Evolutionary conservation across 2,113 vertebrate genomes (phyloP), one percentile per base, ranked within the genome.

Genomic region (Dunckerocampus dactyliophorus): DNA sequence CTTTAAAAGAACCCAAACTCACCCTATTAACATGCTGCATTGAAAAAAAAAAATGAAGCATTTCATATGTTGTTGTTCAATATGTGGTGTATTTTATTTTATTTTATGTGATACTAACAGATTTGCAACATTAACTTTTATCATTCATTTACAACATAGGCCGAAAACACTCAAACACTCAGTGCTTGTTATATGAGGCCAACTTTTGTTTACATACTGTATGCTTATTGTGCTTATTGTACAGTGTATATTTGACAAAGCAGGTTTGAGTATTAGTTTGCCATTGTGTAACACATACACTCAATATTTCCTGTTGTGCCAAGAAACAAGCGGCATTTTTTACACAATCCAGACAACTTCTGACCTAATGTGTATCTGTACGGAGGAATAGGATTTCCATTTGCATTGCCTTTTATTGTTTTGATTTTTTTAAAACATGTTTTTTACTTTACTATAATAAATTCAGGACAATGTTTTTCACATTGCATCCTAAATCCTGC

Each of bases 1-100:
- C 76, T 84, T 50, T 94, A 90, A 80, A 43, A 52, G 46, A 65
- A 75, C 69, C 59, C 49, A 62, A 16, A 64, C 19, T 52, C n/a
- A 47, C 57, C 19, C 42, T 7, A 67, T 81, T 68, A 55, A 69
- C 53, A 63, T 34, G 24, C 6, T 16, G 51, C 72, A 24, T 63
- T 47, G 34, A 21, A 55, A 8, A 69, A 8, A 69, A 78, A 62
- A 48, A 51, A 22, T 53, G 16, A 57, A 15, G 11, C 1, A 28
- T 13, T 10, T 54, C 39, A 52, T 20, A 19, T 55, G 13, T 6
- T 61, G 21, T 47, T 34, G 15, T 69, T 50, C 60, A 4, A 42
- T 63, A 37, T 58, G 67, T 54, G 69, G 69, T 81, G 75, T 71
- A 73, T 19, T 58, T 58, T 62, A 19, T 67, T 69, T 60, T 63